Base-by-base conservation (phyloP, 2,888 invertebrate species). In the Synanthedon vespiformis region DNA sequence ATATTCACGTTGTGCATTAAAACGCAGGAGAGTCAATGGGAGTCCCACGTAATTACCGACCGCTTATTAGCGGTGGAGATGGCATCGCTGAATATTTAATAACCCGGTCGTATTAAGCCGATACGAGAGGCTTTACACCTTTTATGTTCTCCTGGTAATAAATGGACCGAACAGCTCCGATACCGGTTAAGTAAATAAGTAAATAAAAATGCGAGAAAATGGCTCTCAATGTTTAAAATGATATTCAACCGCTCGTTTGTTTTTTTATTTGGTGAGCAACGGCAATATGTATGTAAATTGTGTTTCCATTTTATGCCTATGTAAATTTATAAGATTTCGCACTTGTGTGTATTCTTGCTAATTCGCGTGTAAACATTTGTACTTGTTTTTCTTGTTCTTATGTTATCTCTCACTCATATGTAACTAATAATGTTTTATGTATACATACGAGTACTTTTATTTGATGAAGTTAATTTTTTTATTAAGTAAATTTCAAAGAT, bases 1-100 rank as follows among this genome's bases (percentile, higher is more conserved):
- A 67, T 77, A 74, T 76, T 74, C 70, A 74, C 65, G 67, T 61
- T 61, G 57, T 55, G 63, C 70, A 70, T 69, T 70, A 70, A n/a
- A 70, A 66, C 65, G 57, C 66, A 52, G 58, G 61, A 70, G 66
- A 70, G 66, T 68, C 70, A 67, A 73, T 71, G 71, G 70, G 69
- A 61, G 59, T 61, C 61, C 61, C 59, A 59, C 58, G 65, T 74
- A 72, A 80, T 80, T 74, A 79, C 68, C 54, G 56, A 59, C 59
- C 60, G 64, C 72, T 75, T 75, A 77, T 75, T 74, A 74, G 66
- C 60, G 59, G 56, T 53, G 5, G 22, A 65, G 75, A 75, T 77
- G 73, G 58, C 67, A 75, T 77, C 74, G 63, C 61, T 53, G 65
- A 64, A 68, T 72, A 60, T 64, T 64, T 75, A 72, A 73, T 72